phyloP scores from a whole-genome alignment of 2,888 invertebrate genomes.

The Mythimna impura region DNA sequence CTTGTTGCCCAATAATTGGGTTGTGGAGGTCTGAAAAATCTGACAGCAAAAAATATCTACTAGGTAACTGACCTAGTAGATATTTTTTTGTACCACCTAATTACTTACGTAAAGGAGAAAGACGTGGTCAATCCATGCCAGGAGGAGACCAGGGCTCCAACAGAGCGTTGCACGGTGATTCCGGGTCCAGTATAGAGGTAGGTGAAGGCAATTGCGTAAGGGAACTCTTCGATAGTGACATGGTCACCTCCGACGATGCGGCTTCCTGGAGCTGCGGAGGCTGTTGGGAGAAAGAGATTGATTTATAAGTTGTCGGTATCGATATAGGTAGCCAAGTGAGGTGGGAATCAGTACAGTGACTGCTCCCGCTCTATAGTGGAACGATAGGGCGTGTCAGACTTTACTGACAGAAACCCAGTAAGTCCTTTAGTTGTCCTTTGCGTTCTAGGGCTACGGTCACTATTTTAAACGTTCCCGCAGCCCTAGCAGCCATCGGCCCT shows the following conservation, averaged over 20 bases:
- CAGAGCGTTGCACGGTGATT: conserved; percentile 77
- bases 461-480: too few relatives aligned
- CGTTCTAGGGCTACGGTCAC: too few relatives aligned
- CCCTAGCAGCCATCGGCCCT: too few relatives aligned
- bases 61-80: too few relatives aligned
- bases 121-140: conserved; percentile 75
- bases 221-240: conserved; percentile 73
- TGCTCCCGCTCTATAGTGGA: too few relatives aligned
- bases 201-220: conserved; percentile 71
- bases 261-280: conserved; percentile 70
- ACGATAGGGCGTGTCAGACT: too few relatives aligned
- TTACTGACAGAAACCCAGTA: too few relatives aligned
- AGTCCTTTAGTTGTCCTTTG: too few relatives aligned
- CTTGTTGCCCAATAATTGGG: too few relatives aligned
- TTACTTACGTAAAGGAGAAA: conserved; percentile 79
- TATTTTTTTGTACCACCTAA: not conserved
- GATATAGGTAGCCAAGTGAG: too few relatives aligned
- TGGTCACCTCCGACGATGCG: conserved; percentile 77
- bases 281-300: conserved; percentile 51
- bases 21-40: too few relatives aligned
- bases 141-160: conserved; percentile 79
- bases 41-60: not conserved
- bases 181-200: conserved; percentile 75
- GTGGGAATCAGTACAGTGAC: too few relatives aligned
- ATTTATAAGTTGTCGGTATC: not conserved